These are phyloP conservation scores for Antedon bifida DNA, from an alignment of 35 echinoderm and acorn worm genomes.

Conservation along the genomic window DNA sequence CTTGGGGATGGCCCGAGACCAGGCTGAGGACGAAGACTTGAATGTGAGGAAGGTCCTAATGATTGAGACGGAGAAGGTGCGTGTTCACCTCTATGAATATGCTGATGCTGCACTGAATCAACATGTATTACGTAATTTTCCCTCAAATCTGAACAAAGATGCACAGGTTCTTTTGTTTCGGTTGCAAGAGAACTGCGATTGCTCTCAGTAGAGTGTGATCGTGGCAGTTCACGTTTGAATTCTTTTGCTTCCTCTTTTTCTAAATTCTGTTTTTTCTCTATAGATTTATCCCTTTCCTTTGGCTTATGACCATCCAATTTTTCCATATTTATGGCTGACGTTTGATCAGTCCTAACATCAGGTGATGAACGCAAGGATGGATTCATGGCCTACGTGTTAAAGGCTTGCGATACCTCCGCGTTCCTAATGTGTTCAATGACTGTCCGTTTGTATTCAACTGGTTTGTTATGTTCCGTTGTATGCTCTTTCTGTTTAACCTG, in stretches of 20 bases:
- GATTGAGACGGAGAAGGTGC: conserved; percentile 45
- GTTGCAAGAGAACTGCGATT: conserved; percentile 5
- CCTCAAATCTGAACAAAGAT: conserved; percentile 62
- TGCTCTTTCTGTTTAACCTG: background rate
- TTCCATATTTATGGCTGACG: background rate
- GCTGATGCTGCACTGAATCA: conserved; percentile 79
- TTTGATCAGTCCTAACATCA: background rate
- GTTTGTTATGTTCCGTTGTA: background rate
- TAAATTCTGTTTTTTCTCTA: background rate
- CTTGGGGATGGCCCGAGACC: conserved; percentile 54
- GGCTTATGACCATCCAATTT: background rate
- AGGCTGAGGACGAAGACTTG: conserved; percentile 37
- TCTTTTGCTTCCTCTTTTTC: background rate
- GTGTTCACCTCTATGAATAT: conserved; percentile 24
- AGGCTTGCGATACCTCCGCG: background rate
- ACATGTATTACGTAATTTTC: conserved; percentile 82
- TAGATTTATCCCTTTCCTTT: background rate
- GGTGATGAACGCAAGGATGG: background rate
- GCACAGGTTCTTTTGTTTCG: conserved; percentile 41
- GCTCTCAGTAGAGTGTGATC: background rate
- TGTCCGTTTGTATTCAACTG: background rate
- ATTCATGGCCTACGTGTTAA: background rate
- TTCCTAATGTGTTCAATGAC: background rate
- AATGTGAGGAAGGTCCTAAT: conserved; percentile 37
- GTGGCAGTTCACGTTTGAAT: background rate